Base-by-base conservation (phyloP, 1,140 invertebrate genomes). In the Oscheius sp. region DNA sequence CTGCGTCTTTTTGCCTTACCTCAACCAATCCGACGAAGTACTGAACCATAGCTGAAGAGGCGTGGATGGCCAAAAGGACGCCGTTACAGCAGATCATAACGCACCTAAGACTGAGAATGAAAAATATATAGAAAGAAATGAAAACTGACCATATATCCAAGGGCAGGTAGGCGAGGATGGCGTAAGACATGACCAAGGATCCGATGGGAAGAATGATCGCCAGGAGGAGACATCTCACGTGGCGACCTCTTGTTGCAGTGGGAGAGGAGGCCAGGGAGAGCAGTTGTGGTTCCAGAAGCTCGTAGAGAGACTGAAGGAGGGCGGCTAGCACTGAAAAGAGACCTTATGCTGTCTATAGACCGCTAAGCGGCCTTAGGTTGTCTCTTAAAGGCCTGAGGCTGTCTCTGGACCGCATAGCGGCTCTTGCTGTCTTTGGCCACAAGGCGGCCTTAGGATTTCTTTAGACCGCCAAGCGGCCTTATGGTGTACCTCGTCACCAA, bases 11-110 rank as follows among this genome's bases (percentile, higher is more conserved):
- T n/a, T n/a, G n/a, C n/a, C n/a, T n/a, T 13, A 34, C 61, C 82
- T 97, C 94, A 62, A 93, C 89, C 29, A 95, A 87, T 82, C 94
- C 95, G 35, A 96, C 86, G 0, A 89, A 89, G 84, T 96, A 97
- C 13, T 94, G 93, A 29, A 87, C 84, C 15, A 88, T 73, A 0
- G 88, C 85, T n/a, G 88, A 88, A 31, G 88, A 78, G 18, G 88
- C 87, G 77, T 88, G 88, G 23, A 89, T 85, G 28, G 88, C 88
- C 1, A 88, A 88, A 62, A 92, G 88, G 10, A 95, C 85, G 23
- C 92, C 94, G 18, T 93, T 91, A 13, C 91, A 86, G 0, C 90
- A 89, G 42, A 86, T 85, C 34, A 77, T 64, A 32, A 87, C 86
- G 92, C 92, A 87, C 66, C 66, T 68, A 18, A n/a, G n/a, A 68